A percentile compares a stretch with the other conserved stretches of the same genome.
Evolutionary conservation across 2,797 vertebrate species (phyloP).

Genomic region (Melanotaenia boesemani): DNA sequence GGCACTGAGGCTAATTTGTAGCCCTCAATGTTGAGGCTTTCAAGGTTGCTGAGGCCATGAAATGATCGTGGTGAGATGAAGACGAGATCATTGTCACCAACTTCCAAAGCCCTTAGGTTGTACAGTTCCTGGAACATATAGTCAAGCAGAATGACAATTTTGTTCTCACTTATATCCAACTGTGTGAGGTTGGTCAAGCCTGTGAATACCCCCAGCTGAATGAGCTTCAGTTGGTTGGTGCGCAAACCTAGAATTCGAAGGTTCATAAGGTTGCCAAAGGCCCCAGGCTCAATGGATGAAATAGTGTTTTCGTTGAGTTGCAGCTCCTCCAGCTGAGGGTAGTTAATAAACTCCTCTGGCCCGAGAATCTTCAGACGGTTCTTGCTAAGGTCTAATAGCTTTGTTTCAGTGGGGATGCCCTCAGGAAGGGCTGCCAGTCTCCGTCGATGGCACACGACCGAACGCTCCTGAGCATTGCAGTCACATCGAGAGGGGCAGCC

Average conservation of each 20-base stretch:
- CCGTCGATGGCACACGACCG: slow-evolving; percentile 94
- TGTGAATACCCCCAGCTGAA: slow-evolving; percentile 96
- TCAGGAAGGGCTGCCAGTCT: slow-evolving; percentile 91
- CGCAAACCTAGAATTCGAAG: slow-evolving; percentile 94
- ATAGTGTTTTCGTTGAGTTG: slow-evolving; percentile 97
- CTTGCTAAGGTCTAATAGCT: slow-evolving; percentile 94
- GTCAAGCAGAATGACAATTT: slow-evolving; percentile 98
- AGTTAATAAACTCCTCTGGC: slow-evolving; percentile 95
- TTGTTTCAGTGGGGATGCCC: slow-evolving; percentile 96
- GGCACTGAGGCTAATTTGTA: slow-evolving; percentile 95
- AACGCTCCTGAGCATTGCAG: slow-evolving; percentile 95
- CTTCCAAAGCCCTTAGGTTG: slow-evolving; percentile 96
- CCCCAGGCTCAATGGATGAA: slow-evolving; percentile 95
- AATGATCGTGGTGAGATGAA: slow-evolving; percentile 97
- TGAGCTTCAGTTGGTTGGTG: slow-evolving; percentile 97
- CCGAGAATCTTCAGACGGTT: slow-evolving; percentile 96
- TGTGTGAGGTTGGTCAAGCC: slow-evolving; percentile 97
- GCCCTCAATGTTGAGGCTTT: slow-evolving; percentile 94
- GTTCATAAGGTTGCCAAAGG: slow-evolving; percentile 95
- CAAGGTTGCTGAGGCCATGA: slow-evolving; percentile 95
- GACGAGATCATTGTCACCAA: slow-evolving; percentile 97
- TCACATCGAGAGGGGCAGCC: slow-evolving; percentile 98
- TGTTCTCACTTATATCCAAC: slow-evolving; percentile 98
- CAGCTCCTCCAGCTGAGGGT: slow-evolving; percentile 95
- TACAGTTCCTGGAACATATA: slow-evolving; percentile 99